Percentiles rank a stretch among this genome's conserved stretches.
These are phyloP conservation scores for Phalacrocorax pelagicus DNA, from an alignment of 2,113 vertebrate species.

Conservation along the genomic window DNA sequence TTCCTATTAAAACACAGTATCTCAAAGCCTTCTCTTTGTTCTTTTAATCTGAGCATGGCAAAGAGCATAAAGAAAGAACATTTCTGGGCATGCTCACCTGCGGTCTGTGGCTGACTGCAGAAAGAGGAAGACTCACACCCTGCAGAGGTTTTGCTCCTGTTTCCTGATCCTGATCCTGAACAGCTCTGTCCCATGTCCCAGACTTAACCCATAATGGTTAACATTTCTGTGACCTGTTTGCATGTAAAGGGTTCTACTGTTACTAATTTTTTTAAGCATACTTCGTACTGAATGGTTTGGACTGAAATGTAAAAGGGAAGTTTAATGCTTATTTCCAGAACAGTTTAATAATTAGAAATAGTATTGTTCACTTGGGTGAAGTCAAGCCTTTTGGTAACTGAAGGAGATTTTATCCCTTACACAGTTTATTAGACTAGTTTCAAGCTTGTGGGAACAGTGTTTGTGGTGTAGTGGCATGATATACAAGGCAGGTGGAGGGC, in stretches of 20 bases:
- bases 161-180: not conserved
- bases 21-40: not conserved
- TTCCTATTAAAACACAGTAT: not conserved
- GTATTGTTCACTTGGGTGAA: not conserved
- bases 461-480: not conserved
- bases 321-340: not conserved
- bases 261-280: not conserved
- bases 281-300: not conserved
- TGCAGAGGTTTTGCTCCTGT: not conserved
- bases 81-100: not conserved
- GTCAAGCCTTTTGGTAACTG: not conserved
- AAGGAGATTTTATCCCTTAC: not conserved
- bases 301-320: not conserved
- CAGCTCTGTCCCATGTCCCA: not conserved
- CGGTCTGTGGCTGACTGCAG: not conserved
- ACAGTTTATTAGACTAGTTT: not conserved
- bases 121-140: not conserved
- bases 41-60: not conserved
- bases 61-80: not conserved
- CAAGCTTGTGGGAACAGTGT: not conserved
- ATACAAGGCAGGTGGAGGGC: not conserved
- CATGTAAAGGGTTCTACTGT: rapidly evolving
- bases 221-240: not conserved
- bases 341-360: not conserved
- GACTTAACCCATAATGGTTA: not conserved